Percentiles rank a stretch among this genome's conserved stretches.
Conservation (phyloP, 2,797 vertebrate genomes). For the Pogoniulus pusillus region DNA sequence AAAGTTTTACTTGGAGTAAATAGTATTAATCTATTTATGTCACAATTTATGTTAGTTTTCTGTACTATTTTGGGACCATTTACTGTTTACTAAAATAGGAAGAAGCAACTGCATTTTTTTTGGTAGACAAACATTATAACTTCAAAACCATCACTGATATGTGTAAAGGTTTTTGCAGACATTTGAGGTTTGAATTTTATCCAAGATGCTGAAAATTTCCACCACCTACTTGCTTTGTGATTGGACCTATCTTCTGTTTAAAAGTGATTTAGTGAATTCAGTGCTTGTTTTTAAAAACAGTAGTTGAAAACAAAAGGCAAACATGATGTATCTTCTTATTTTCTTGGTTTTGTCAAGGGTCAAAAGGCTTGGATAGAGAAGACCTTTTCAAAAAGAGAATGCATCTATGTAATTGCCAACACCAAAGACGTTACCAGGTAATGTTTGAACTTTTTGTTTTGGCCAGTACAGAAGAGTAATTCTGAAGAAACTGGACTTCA, state of each 20-base stretch:
- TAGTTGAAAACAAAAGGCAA: not conserved
- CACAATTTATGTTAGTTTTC: not conserved
- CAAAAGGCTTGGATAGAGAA: conserved; percentile 96
- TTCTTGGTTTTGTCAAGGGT: conserved; percentile 74
- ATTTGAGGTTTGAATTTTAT: not conserved
- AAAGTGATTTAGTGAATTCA: not conserved
- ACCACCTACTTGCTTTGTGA: not conserved
- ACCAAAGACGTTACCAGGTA: conserved; percentile 91
- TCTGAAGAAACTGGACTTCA: not conserved
- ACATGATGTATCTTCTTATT: not conserved
- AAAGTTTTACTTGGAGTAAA: not conserved
- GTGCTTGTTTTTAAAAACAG: not conserved
- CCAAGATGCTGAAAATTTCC: not conserved
- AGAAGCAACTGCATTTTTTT: not conserved
- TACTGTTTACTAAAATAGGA: not conserved
- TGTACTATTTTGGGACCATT: not conserved
- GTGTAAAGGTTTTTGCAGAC: not conserved
- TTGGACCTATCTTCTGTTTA: not conserved
- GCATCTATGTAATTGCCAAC: conserved; percentile 87
- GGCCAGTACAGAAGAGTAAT: not conserved
- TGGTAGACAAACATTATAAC: not conserved
- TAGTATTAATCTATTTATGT: not conserved
- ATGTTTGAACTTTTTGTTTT: not conserved
- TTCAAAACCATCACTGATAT: not conserved
- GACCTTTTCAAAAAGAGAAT: conserved; percentile 94